These are phyloP conservation scores for Drosophila maculinotata DNA, from an alignment of 2,888 invertebrate genomes.

Conservation along the genomic window DNA sequence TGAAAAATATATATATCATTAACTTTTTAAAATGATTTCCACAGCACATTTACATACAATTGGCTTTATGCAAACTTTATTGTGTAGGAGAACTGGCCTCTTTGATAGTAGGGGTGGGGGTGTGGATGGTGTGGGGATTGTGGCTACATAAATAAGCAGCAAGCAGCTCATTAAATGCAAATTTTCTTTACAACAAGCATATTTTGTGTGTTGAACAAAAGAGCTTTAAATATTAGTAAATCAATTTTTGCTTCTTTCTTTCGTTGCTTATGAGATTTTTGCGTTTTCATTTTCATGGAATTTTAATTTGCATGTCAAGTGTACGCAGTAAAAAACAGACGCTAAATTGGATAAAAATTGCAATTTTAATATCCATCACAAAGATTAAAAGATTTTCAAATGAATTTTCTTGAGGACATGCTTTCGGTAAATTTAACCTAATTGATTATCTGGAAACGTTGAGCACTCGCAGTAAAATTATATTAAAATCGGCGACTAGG, in stretches of 20 bases:
- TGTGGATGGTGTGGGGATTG: background rate
- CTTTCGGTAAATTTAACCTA: slow-evolving; percentile 7
- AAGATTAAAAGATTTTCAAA: slow-evolving; percentile 22
- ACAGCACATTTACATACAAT: slow-evolving; percentile 70
- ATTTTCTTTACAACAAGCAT: slow-evolving; percentile 53
- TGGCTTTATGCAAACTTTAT: slow-evolving; percentile 33
- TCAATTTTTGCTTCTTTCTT: slow-evolving; percentile 47
- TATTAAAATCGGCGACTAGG: slow-evolving; percentile 4
- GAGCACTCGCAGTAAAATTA: background rate
- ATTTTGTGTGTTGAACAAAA: slow-evolving; percentile 55
- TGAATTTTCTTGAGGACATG: slow-evolving; percentile 6
- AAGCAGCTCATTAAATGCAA: slow-evolving; percentile 74
- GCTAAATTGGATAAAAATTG: slow-evolving; percentile 14
- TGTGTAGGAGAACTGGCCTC: slow-evolving; percentile 11
- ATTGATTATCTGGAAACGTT: slow-evolving; percentile 3
- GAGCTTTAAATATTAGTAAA: slow-evolving; percentile 45
- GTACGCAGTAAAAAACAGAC: slow-evolving; percentile 21
- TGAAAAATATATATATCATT: slow-evolving; percentile 48
- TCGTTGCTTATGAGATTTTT: slow-evolving; percentile 14
- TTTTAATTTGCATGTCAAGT: slow-evolving; percentile 63
- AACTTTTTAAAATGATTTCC: slow-evolving; percentile 59
- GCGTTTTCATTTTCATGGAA: slow-evolving; percentile 39
- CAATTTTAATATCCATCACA: slow-evolving; percentile 35
- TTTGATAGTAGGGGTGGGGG: background rate
- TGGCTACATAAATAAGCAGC: slow-evolving; percentile 35